Evolutionary conservation across 2,797 vertebrate species (phyloP).

Genomic region (Acipenser oxyrinchus): DNA sequence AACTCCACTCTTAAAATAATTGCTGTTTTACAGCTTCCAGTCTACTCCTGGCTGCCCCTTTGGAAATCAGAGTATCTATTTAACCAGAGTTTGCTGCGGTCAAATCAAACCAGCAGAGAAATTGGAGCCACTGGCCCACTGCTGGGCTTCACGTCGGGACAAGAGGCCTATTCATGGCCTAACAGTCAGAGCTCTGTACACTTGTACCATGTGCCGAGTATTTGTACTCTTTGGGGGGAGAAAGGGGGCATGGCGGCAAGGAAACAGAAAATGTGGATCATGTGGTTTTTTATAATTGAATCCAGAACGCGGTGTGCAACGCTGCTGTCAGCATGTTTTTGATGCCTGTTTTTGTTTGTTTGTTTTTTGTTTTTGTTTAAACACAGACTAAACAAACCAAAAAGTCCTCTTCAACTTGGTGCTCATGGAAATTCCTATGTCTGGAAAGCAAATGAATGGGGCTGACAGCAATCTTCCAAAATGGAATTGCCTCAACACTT

Average conservation of each 20-base stretch:
- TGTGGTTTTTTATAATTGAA: constrained; percentile 54
- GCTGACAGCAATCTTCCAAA: too few relatives aligned
- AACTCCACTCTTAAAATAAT: constrained; percentile 12
- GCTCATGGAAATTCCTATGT: constrained; percentile 3
- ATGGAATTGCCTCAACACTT: too few relatives aligned
- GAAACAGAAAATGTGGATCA: constrained; percentile 41
- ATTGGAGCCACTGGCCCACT: constrained; percentile 45
- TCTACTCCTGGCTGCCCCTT: constrained; percentile 36
- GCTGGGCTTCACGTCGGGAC: constrained; percentile 45
- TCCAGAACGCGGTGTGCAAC: constrained; percentile 36
- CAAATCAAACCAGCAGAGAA: constrained; percentile 46
- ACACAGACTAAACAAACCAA: constrained; percentile 27
- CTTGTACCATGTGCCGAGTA: constrained; percentile 51
- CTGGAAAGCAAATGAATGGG: constrained; percentile 9
- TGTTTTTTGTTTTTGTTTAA: constrained; percentile 5
- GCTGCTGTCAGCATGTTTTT: constrained; percentile 23
- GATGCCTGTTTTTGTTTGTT: constrained; percentile 17
- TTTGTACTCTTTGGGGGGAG: constrained; percentile 41
- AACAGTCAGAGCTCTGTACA: constrained; percentile 62
- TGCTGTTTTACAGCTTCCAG: constrained; percentile 50
- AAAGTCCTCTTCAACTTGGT: constrained; percentile 11
- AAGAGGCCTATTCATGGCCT: constrained; percentile 59
- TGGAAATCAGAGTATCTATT: constrained; percentile 20
- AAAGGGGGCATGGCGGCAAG: constrained; percentile 21
- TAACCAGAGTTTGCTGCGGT: constrained; percentile 22